phyloP scores from a whole-genome alignment of 2,888 invertebrate species.

The Belgica antarctica region DNA sequence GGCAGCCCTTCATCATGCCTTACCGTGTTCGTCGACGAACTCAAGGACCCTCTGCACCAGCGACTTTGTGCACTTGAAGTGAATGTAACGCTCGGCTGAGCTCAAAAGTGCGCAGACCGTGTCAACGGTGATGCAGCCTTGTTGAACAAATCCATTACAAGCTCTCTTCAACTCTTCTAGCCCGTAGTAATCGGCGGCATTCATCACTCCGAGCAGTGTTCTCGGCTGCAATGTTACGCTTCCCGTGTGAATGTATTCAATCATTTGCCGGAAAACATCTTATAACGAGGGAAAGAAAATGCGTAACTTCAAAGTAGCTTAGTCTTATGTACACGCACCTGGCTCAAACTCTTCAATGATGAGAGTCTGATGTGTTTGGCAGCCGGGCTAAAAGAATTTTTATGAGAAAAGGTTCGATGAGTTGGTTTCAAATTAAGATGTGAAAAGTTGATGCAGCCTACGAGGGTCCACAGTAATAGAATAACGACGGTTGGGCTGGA shows the following conservation, averaged over 20 bases:
- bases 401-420: neutral
- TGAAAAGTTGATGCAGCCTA: no score
- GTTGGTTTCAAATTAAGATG: no score
- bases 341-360: constrained; percentile 74
- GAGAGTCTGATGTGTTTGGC: constrained; percentile 69
- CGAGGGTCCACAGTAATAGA: no score
- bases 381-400: constrained; percentile 56
- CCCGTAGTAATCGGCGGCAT: constrained; percentile 72
- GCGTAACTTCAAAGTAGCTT: neutral
- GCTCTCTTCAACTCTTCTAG: constrained; percentile 67
- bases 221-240: constrained; percentile 69
- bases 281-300: neutral
- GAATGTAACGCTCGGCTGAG: constrained; percentile 70
- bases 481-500: no score
- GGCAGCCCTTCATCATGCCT: constrained; percentile 55
- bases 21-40: constrained; percentile 71
- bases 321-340: neutral
- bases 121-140: constrained; percentile 71
- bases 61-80: constrained; percentile 72
- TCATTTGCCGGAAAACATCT: constrained; percentile 70
- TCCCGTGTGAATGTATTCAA: constrained; percentile 72
- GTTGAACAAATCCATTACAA: constrained; percentile 70
- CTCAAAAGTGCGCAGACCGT: constrained; percentile 71
- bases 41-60: constrained; percentile 71
- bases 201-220: constrained; percentile 69